phyloP scores from a whole-genome alignment of 1,140 invertebrate species.

The Cydia pomonella region DNA sequence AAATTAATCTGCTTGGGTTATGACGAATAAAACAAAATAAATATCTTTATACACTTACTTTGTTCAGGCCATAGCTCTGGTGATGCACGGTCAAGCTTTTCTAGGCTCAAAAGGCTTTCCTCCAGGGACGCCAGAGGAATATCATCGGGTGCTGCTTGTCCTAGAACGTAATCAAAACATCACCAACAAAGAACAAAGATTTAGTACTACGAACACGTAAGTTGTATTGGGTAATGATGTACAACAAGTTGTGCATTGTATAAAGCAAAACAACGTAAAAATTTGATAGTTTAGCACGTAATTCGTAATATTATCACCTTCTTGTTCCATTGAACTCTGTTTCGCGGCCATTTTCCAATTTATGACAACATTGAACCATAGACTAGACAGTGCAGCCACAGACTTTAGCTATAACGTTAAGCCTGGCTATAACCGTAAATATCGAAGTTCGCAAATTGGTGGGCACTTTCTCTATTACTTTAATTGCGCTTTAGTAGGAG shows the following conservation, averaged over 20 bases:
- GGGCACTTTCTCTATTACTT: too few species aligned
- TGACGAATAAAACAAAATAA: neutral
- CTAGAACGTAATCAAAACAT: conserved; percentile 55
- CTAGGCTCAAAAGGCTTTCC: conserved; percentile 89
- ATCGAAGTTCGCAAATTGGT: too few species aligned
- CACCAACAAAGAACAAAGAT: conserved; percentile 20
- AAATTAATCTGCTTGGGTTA: conserved; percentile 45
- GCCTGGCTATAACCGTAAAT: too few species aligned
- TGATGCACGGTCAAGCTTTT: conserved; percentile 94
- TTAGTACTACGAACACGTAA: neutral
- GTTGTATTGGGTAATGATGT: neutral
- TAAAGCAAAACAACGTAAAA: conserved; percentile 11
- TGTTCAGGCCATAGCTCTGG: conserved; percentile 97
- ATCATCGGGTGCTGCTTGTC: conserved; percentile 72
- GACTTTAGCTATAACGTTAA: too few species aligned
- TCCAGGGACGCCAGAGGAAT: conserved; percentile 82
- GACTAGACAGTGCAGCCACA: too few species aligned
- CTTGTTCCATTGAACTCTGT: conserved; percentile 68
- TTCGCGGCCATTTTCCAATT: conserved; percentile 79
- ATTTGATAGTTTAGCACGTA: neutral
- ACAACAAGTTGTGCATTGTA: neutral
- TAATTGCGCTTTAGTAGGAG: too few species aligned
- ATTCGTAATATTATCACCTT: conserved; percentile 54
- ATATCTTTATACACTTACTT: conserved; percentile 83
- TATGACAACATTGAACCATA: conserved; percentile 56